Evolutionary conservation across 1,140 invertebrate species (phyloP), one percentile per base, ranked within the genome.

Genomic region (Phymastichus coffea): DNA sequence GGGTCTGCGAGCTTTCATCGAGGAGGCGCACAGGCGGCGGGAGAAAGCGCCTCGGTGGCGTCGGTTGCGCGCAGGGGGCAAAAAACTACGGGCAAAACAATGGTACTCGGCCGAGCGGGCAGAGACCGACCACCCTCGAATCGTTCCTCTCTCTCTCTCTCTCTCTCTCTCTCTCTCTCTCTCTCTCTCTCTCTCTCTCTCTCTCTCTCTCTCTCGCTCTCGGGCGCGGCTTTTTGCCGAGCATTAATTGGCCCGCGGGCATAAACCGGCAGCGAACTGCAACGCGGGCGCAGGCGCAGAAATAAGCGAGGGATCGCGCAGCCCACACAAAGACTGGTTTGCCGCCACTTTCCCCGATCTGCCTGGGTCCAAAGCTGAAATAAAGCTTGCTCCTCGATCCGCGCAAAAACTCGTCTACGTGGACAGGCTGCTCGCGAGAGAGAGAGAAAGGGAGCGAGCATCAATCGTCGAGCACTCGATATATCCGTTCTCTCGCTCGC

Each of bases 361-460:
- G n/a, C n/a, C n/a, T n/a, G n/a, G n/a, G n/a, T n/a, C n/a, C n/a
- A n/a, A n/a, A n/a, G n/a, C n/a, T 64, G 62, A 72, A 72, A 69
- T 70, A 68, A 71, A 71, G 15, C 54, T 44, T 26, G 23, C 30
- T 43, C 37, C 30, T 52, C 40, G 20, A 44, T 40, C 49, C 0
- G 19, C 44, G 57, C 67, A 76, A 76, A 76, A 76, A 76, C 72
- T 76, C 70, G 74, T 74, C 71, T 71, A 62, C 47, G 62, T 49
- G 26, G 55, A 17, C 57, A 40, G 47, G 12, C 58, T 10, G 8
- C n/a, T n/a, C 4, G 23, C 4, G 28, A 9, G 25, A 17, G 25
- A 28, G 4, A 10, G 25, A 28, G 15, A 30, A 22, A 17, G 56
- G 37, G n/a, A n/a, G n/a, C n/a, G n/a, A n/a, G 57, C 66, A 67